Base-by-base conservation (phyloP, 1,140 invertebrate species). In the Caenorhabditis briggsae region DNA sequence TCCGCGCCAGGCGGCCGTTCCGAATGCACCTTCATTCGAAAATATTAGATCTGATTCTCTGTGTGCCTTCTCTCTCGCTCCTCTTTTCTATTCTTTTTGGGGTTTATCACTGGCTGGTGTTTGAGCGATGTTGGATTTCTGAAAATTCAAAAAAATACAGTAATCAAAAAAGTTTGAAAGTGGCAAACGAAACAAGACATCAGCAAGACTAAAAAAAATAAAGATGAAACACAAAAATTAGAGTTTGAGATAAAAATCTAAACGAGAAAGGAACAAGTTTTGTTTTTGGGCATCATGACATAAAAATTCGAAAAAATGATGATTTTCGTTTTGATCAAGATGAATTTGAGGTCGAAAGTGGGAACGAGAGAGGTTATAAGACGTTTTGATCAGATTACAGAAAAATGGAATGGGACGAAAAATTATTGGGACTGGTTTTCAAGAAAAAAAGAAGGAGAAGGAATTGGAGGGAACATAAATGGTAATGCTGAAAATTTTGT, bases 11-110 rank as follows among this genome's bases (percentile, higher is more conserved):
- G 70, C 70, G 70, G 70, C 23, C 46, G 70, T 78, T 78, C 70
- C 70, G 70, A 78, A 50, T 78, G 70, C 5, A 78, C 70, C 70
- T 78, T 78, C 70, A 78, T 78, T 50, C 46, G 70, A 64, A 64
- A 64, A 16, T n/a, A 33, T 58, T 12, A n/a, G 9, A 41, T 16
- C n/a, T 64, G 61, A 8, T 11, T 64, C 9, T 9, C 61, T 33
- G 25, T 41, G 25, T 64, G 23, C 61, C 5, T 33, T 41, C 6
- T n/a, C n/a, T 8, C 16, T 20, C n/a, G n/a, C n/a, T 8, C n/a
- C n/a, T 8, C n/a, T 58, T 58, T 20, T 58, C n/a, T 8, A 33
- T 64, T 11, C 6, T 33, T 9, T 16, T 64, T 9, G 5, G 25
- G 61, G 18, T 58, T n/a, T 41, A 33, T 9, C 23, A 25, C 6